Evolutionary conservation across 2,888 invertebrate species (phyloP).

Genomic region (Boloria euphrosyne): DNA sequence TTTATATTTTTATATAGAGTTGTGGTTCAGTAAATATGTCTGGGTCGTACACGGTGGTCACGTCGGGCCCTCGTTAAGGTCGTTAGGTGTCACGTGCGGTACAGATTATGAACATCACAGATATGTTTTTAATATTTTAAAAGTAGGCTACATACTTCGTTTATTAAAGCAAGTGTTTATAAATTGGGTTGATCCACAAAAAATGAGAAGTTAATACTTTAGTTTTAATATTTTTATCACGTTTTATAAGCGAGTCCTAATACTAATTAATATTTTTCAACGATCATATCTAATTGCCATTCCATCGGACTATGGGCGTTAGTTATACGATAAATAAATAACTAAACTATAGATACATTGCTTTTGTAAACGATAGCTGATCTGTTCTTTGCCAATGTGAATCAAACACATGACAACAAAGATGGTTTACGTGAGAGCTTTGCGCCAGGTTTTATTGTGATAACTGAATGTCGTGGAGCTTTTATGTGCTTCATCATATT

Average conservation of each 20-base stretch:
- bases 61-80: constrained; percentile 36
- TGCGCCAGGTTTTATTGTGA: constrained; percentile 34
- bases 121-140: neutral
- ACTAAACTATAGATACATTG: neutral
- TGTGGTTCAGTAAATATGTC: constrained; percentile 26
- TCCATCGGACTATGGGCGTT: too few species aligned
- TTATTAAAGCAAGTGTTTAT: too few species aligned
- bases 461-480: constrained; percentile 10
- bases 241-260: too few species aligned
- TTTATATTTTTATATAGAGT: constrained; percentile 11
- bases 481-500: neutral
- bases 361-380: constrained; percentile 7
- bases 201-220: too few species aligned
- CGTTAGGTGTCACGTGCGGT: constrained; percentile 33
- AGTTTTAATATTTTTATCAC: too few species aligned
- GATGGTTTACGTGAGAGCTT: constrained; percentile 31
- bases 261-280: too few species aligned
- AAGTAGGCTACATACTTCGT: neutral
- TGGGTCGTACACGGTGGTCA: constrained; percentile 26
- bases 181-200: too few species aligned
- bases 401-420: constrained; percentile 32
- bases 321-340: neutral
- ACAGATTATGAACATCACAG: constrained; percentile 30
- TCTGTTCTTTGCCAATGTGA: constrained; percentile 22
- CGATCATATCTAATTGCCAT: too few species aligned